Evolutionary conservation across 2,797 vertebrate genomes (phyloP).

Genomic region (Sebastes reedi): DNA sequence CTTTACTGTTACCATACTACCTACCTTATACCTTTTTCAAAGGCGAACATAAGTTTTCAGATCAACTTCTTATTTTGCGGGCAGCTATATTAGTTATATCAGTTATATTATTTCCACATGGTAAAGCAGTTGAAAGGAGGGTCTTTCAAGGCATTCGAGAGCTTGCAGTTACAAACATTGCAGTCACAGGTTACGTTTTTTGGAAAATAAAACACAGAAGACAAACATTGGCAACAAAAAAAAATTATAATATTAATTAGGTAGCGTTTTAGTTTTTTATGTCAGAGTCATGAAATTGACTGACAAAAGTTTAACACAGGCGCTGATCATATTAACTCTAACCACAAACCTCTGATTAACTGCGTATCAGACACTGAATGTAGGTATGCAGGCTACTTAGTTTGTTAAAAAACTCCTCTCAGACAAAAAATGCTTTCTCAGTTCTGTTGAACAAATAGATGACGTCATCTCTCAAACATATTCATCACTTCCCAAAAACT

Average conservation of each 20-base stretch:
- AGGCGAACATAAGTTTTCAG: neutral
- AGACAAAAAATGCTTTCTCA: slow-evolving; percentile 11
- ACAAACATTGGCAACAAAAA: neutral
- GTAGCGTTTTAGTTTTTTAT: neutral
- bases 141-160: neutral
- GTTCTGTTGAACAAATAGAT: slow-evolving; percentile 28
- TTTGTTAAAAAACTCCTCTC: slow-evolving; percentile 30
- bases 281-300: neutral
- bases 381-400: neutral
- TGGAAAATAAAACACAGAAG: neutral
- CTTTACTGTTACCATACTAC: neutral
- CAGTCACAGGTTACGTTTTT: neutral
- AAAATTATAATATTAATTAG: neutral
- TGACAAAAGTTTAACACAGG: neutral
- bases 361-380: neutral
- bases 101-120: neutral
- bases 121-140: neutral
- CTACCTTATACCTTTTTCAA: neutral
- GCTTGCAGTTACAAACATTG: neutral
- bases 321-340: neutral
- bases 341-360: neutral
- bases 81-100: neutral
- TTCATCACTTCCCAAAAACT: slow-evolving; percentile 39
- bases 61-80: neutral
- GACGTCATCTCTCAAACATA: slow-evolving; percentile 23